Evolutionary conservation across 2,797 vertebrate genomes (phyloP).

Genomic region (Poecile montanus): DNA sequence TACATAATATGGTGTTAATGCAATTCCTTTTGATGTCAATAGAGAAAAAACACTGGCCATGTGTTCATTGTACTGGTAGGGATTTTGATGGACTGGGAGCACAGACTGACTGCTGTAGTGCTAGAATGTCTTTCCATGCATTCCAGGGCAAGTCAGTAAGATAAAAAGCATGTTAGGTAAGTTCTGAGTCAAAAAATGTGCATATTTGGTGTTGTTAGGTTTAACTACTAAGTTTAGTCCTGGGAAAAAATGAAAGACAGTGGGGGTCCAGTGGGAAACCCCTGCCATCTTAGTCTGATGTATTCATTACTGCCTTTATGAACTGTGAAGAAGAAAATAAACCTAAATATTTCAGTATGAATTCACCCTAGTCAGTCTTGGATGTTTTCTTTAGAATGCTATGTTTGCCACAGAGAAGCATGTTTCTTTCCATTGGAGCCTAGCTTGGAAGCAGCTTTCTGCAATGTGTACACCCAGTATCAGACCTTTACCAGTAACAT

Average conservation of each 20-base stretch:
- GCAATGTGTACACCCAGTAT: not conserved
- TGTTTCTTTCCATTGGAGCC: not conserved
- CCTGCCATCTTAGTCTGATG: not conserved
- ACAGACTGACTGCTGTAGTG: not conserved
- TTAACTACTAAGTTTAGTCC: not conserved
- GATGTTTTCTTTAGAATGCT: not conserved
- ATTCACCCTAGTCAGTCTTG: not conserved
- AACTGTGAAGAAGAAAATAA: not conserved
- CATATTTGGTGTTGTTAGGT: not conserved
- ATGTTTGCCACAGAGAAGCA: not conserved
- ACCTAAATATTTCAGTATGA: not conserved
- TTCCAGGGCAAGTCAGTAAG: not conserved
- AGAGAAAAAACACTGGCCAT: not conserved
- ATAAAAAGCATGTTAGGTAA: not conserved
- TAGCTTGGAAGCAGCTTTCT: not conserved
- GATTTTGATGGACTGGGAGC: not conserved
- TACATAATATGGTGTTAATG: slow-evolving; percentile 20
- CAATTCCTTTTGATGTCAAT: slow-evolving; percentile 18
- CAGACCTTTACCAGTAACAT: not conserved
- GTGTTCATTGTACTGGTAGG: not conserved
- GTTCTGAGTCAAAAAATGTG: not conserved
- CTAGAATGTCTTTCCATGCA: not conserved
- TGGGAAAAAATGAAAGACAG: not conserved
- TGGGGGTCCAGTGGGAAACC: not conserved
- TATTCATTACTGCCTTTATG: not conserved